Percentiles rank a stretch among this genome's conserved stretches.
phyloP scores from a whole-genome alignment of 2,797 vertebrate species.

The Eulemur coronatus region DNA sequence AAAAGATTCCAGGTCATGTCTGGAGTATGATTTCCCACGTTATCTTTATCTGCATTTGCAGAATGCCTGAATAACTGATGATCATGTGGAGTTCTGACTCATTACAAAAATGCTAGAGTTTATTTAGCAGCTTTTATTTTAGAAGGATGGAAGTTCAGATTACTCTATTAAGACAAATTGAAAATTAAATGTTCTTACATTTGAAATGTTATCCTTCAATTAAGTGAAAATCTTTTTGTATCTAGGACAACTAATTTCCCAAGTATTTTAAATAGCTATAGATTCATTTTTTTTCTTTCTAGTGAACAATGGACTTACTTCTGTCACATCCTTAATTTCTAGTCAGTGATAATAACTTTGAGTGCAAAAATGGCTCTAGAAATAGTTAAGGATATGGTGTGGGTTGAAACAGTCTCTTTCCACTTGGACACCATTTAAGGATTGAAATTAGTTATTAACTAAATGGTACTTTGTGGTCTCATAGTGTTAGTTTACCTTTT shows the following conservation, averaged over 20 bases:
- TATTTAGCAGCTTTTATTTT: slow-evolving; percentile 20
- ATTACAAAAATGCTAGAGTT: neutral
- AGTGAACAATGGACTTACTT: slow-evolving; percentile 45
- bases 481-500: slow-evolving; percentile 59
- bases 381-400: slow-evolving; percentile 28
- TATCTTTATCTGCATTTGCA: neutral
- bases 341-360: slow-evolving; percentile 39
- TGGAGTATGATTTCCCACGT: neutral
- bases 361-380: slow-evolving; percentile 1
- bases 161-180: neutral
- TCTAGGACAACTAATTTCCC: neutral
- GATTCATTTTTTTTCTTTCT: neutral
- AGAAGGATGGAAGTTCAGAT: neutral
- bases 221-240: slow-evolving; percentile 8
- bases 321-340: slow-evolving; percentile 47
- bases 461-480: slow-evolving; percentile 17
- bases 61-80: neutral
- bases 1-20: neutral
- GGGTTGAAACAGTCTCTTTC: slow-evolving; percentile 35
- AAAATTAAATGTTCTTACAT: slow-evolving; percentile 11
- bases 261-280: slow-evolving; percentile 31
- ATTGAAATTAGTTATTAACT: slow-evolving; percentile 60
- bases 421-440: slow-evolving; percentile 1
- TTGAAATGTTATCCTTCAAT: slow-evolving; percentile 35
- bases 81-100: neutral